Base-by-base conservation (phyloP, 2,113 vertebrate species). In the Dasyprocta punctata region DNA sequence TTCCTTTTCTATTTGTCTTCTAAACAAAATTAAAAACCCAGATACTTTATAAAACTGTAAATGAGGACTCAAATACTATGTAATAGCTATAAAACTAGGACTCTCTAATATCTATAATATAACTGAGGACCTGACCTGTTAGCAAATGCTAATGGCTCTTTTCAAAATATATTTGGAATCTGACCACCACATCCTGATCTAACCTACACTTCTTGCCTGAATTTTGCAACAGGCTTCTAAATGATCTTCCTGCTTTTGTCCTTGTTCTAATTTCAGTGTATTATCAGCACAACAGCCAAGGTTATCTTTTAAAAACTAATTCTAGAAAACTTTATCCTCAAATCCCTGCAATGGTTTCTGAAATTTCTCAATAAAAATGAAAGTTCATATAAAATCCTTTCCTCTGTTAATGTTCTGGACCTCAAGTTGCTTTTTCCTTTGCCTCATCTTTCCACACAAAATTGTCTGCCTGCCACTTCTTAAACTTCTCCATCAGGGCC, bases 281-380 rank as follows among this genome's bases (percentile, higher is more conserved):
- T 13, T 84, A 63, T 77, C 41, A 65, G 30, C 2, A 28, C 5
- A 71, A 73, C 81, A 92, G 77, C 36, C 8, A 75, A 20, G 30
- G 44, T 61, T 8, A 69, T 95, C 69, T 75, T 90, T 94, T 84
- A 92, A 75, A 96, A 71, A 78, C 63, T 86, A 81, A 36, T 93
- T 19, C 30, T 58, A 95, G 52, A 97, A 83, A 94, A 84, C 71
- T 26, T 56, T 81, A 88, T 22, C 17, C 13, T 96, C 20, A 95
- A 69, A 96, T 54, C 19, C 44, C 12, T 80, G 36, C n/a, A 94
- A 2, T 30, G 49, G 26, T 61, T 96, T 86, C 44, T 92, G 47
- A 90, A 38, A 36, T 47, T 75, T 90, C 69, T 71, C n/a, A 88
- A 91, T 85, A 95, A 92, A 96, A 92, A 80, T 2, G 47, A 63